Percentiles rank a stretch among this genome's conserved stretches.
These are phyloP conservation scores for Aurelia coerulea DNA, from an alignment of 30 jellyfish, hydroid and myxozoan species.

Conservation along the genomic window DNA sequence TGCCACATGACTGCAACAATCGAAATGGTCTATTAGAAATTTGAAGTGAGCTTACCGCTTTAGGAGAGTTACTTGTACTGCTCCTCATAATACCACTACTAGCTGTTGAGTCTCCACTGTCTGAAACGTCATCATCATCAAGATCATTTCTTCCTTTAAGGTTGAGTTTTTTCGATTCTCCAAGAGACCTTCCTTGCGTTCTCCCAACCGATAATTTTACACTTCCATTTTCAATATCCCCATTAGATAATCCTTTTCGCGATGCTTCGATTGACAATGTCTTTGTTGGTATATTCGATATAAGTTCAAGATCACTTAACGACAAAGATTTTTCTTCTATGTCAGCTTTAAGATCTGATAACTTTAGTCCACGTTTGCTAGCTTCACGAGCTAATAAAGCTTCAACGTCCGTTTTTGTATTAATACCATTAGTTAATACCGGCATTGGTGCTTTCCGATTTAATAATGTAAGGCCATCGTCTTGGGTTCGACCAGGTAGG, in stretches of 20 bases:
- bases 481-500: slow-evolving; percentile 48
- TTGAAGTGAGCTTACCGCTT: slow-evolving; percentile 55
- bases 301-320: slow-evolving; percentile 87
- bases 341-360: slow-evolving; percentile 76
- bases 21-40: too few relatives aligned
- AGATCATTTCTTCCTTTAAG: slow-evolving; percentile 53
- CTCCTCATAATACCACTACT: slow-evolving; percentile 81
- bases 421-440: slow-evolving; percentile 82
- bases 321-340: slow-evolving; percentile 83
- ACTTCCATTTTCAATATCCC: slow-evolving; percentile 72
- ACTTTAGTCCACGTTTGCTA: slow-evolving; percentile 79
- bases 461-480: slow-evolving; percentile 57
- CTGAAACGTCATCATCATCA: slow-evolving; percentile 84
- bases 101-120: slow-evolving; percentile 91
- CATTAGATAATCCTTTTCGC: slow-evolving; percentile 63
- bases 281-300: slow-evolving; percentile 68
- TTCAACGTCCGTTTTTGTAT: slow-evolving; percentile 89
- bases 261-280: slow-evolving; percentile 50
- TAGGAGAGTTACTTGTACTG: slow-evolving; percentile 90
- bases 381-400: slow-evolving; percentile 86
- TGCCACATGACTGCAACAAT: too few relatives aligned
- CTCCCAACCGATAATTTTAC: slow-evolving; percentile 50
- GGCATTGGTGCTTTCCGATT: slow-evolving; percentile 61
- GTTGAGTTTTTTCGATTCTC: slow-evolving; percentile 18
- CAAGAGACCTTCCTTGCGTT: slow-evolving; percentile 20